phyloP scores from a whole-genome alignment of 2,113 vertebrate genomes.

The Sinocyclocheilus grahami region DNA sequence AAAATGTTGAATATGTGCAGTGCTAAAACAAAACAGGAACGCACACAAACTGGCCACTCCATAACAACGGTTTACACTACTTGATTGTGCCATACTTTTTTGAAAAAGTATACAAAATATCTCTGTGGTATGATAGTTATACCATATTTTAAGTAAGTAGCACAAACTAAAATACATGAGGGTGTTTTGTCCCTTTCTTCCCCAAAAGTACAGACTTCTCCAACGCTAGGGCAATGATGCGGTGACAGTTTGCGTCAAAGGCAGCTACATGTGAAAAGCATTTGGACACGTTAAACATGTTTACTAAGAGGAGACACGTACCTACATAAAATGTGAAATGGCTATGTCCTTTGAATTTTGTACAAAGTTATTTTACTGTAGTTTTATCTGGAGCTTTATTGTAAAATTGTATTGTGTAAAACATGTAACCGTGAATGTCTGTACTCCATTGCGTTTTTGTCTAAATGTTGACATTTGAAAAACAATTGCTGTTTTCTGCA shows the following conservation, averaged over 20 bases:
- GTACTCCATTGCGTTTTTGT: conserved; percentile 86
- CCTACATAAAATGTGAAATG: conserved; percentile 76
- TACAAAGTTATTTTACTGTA: conserved; percentile 78
- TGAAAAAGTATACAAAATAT: neutral
- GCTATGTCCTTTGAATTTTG: conserved; percentile 81
- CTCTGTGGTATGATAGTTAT: neutral
- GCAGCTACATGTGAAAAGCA: conserved; percentile 77
- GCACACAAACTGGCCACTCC: neutral
- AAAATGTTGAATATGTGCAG: conserved; percentile 73
- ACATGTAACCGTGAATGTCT: conserved; percentile 92
- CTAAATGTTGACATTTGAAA: conserved; percentile 83
- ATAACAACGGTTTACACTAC: conserved; percentile 12
- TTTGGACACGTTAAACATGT: conserved; percentile 70
- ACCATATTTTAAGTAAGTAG: neutral
- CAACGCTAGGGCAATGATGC: conserved; percentile 71
- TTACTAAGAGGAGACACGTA: conserved; percentile 74
- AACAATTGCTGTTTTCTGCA: conserved; percentile 89
- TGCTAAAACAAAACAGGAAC: conserved; percentile 58
- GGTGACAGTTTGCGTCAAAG: conserved; percentile 75
- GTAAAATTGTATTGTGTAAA: conserved; percentile 89
- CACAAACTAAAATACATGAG: neutral
- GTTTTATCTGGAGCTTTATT: conserved; percentile 81
- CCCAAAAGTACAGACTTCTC: conserved; percentile 71
- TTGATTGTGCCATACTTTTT: conserved; percentile 12
- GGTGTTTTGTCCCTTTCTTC: neutral